Evolutionary conservation across 2,113 vertebrate genomes (phyloP).

Genomic region (Rostratula benghalensis): DNA sequence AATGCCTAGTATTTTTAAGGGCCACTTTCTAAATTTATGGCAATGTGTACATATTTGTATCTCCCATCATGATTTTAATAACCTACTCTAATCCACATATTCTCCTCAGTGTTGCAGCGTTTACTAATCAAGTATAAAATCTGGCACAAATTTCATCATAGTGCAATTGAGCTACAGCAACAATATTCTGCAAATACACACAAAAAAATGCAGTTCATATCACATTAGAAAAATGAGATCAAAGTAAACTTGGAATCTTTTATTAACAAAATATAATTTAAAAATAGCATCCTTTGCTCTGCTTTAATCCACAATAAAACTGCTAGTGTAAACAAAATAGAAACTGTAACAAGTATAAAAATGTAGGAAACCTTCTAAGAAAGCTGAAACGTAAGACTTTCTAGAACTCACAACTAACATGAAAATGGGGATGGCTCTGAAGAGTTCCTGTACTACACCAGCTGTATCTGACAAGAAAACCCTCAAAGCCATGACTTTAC

Average conservation of each 20-base stretch:
- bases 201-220: neutral
- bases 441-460: neutral
- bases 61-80: neutral
- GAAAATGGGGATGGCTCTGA: neutral
- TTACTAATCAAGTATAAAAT: slow-evolving; percentile 25
- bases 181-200: neutral
- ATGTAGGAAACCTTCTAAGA: slow-evolving; percentile 20
- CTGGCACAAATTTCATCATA: slow-evolving; percentile 17
- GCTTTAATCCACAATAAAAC: slow-evolving; percentile 56
- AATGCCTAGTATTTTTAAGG: slow-evolving; percentile 25
- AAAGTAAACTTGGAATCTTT: slow-evolving; percentile 47
- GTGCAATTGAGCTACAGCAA: slow-evolving; percentile 9
- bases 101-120: neutral
- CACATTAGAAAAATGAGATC: slow-evolving; percentile 59
- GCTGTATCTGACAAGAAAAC: neutral
- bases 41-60: neutral
- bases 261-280: slow-evolving; percentile 53
- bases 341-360: slow-evolving; percentile 28
- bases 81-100: neutral
- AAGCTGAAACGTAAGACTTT: slow-evolving; percentile 26
- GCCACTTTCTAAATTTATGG: neutral
- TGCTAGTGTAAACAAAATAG: slow-evolving; percentile 50
- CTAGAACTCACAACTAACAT: neutral
- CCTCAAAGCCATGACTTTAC: neutral
- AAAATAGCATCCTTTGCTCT: slow-evolving; percentile 48